phyloP scores from a whole-genome alignment of 2,888 invertebrate genomes.

The Drosophila subsilvestris region DNA sequence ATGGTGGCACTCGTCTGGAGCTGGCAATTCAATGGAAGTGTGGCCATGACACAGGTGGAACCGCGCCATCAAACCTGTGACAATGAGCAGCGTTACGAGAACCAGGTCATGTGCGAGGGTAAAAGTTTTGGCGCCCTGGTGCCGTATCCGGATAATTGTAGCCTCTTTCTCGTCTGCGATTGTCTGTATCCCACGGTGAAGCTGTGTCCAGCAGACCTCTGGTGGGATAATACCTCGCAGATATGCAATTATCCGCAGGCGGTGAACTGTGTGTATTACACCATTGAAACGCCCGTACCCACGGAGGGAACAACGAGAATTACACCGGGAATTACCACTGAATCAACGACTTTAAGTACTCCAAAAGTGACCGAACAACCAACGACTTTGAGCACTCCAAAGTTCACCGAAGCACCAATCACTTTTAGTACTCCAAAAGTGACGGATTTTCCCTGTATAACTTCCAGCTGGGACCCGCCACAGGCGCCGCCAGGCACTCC shows the following conservation, averaged over 20 bases:
- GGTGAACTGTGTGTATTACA: constrained; percentile 49
- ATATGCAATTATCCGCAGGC: constrained; percentile 67
- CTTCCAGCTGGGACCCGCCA: constrained; percentile 48
- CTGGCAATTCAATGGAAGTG: constrained; percentile 22
- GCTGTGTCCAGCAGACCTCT: constrained; percentile 51
- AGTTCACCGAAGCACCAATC: background rate
- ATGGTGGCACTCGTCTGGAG: constrained; percentile 24
- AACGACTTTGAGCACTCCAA: background rate
- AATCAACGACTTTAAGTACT: constrained; percentile 1
- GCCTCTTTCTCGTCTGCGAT: constrained; percentile 69
- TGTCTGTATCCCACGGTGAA: constrained; percentile 70
- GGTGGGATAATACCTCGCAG: constrained; percentile 63
- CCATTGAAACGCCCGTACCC: constrained; percentile 35
- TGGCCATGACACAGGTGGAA: constrained; percentile 5
- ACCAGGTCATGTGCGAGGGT: constrained; percentile 41
- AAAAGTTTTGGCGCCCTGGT: constrained; percentile 55
- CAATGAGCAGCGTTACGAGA: constrained; percentile 38
- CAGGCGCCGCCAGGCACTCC: constrained; percentile 47
- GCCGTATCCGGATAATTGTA: constrained; percentile 75
- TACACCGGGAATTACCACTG: constrained; percentile 9
- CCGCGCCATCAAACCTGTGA: constrained; percentile 28
- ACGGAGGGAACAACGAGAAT: constrained; percentile 26
- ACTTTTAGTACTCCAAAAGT: background rate
- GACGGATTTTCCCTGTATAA: background rate
- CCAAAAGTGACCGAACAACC: background rate